Base-by-base conservation (phyloP, 2,113 vertebrate genomes). In the Corvus moneduloides region DNA sequence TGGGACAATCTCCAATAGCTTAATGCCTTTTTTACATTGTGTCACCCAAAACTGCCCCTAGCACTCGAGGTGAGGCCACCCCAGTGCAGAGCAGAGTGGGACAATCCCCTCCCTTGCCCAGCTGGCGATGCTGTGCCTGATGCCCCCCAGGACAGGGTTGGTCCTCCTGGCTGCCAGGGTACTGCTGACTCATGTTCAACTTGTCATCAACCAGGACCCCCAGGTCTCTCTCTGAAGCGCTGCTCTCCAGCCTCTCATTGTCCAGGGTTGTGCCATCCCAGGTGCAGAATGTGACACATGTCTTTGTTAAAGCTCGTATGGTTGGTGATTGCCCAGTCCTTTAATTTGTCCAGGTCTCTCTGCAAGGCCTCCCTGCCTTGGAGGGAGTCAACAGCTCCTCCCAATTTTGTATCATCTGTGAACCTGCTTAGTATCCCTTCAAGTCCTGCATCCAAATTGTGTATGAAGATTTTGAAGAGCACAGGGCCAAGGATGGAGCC, bases 191-290 rank as follows among this genome's bases (percentile, higher is more conserved):
- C 35, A 7, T 0, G 0, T 6, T 51, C 66, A 51, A 2, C 32
- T 43, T 71, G 2, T 2, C 6, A 9, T 8, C 0, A 0, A 39
- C 11, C 39, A 39, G 39, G 39, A 39, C 39, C 1, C 22, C 1
- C 33, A 39, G 11, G 7, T 1, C 22, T 14, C 6, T 64, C 55
- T 28, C 59, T 16, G 15, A 1, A 7, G 11, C 33, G 2, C 19
- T 84, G 6, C 5, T 19, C 1, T 55, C n/a, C 49, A 74, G 6
- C 14, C 1, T 64, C n/a, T 84, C 41, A 27, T 33, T 73, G 27
- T 37, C 27, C 39, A 37, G 11, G 5, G 8, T 10, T 39, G 41
- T 1, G n/a, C 18, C n/a, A 74, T 28, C 49, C 4, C 28, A 33
- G n/a, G 15, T 23, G 18, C 41, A 64, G 49, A 48, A 55, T 55